These are phyloP conservation scores for Scolopax mira DNA, from an alignment of 2,113 vertebrate genomes.

Conservation along the genomic window DNA sequence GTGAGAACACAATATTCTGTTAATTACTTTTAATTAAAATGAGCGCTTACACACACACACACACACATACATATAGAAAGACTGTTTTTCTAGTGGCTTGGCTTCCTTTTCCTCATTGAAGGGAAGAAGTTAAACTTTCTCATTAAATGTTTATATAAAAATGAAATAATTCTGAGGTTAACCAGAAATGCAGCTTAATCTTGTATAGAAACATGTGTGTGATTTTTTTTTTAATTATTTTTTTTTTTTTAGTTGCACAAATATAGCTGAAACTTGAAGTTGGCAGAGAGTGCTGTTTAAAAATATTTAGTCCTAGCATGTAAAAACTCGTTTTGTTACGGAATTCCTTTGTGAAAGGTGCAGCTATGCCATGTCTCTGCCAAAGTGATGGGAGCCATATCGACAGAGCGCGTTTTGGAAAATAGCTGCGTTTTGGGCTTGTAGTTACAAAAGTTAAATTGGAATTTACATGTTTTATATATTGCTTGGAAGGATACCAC, in stretches of 20 bases:
- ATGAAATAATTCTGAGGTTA: conserved; percentile 65
- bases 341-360: conserved; percentile 73
- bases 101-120: conserved; percentile 55
- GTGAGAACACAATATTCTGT: conserved; percentile 26
- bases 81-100: conserved; percentile 48
- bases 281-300: conserved; percentile 61
- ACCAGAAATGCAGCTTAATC: conserved; percentile 64
- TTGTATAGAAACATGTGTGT: conserved; percentile 32
- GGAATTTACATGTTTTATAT: conserved; percentile 51
- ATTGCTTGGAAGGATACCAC: conserved; percentile 41
- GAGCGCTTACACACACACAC: not conserved
- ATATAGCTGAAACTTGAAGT: conserved; percentile 68
- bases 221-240: not conserved
- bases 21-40: conserved; percentile 67
- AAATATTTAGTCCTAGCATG: conserved; percentile 73
- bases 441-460: conserved; percentile 41
- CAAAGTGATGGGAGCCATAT: conserved; percentile 61
- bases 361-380: conserved; percentile 59
- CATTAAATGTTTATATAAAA: conserved; percentile 66
- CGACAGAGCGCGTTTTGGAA: conserved; percentile 32
- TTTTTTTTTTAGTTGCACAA: conserved; percentile 44
- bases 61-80: not conserved
- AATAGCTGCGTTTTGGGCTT: conserved; percentile 35
- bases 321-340: conserved; percentile 72
- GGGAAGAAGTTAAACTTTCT: conserved; percentile 59